Percentiles rank a stretch among this genome's conserved stretches.
phyloP scores from a whole-genome alignment of 2,797 vertebrate species.

The Emydoidea blandingii region DNA sequence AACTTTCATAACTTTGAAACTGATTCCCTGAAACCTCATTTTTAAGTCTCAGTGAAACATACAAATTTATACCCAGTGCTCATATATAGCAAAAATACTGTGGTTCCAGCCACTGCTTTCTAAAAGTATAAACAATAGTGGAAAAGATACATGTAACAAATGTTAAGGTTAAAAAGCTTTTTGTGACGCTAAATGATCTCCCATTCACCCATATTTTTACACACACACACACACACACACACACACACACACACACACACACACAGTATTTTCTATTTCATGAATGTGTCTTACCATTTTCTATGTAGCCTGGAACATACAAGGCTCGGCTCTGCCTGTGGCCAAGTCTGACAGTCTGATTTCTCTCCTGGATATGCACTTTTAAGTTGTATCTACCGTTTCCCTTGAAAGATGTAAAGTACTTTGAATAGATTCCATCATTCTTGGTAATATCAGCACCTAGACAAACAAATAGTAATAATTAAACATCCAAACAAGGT shows the following conservation, averaged over 20 bases:
- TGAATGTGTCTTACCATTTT: conserved; percentile 71
- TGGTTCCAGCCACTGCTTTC: background rate
- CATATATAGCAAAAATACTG: background rate
- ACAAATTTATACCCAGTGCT: background rate
- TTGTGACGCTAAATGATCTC: background rate
- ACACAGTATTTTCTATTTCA: background rate
- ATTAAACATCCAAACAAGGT: background rate
- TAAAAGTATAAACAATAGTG: background rate
- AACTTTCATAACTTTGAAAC: background rate
- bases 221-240: too few relatives aligned
- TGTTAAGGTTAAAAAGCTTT: background rate
- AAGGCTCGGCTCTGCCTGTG: conserved; percentile 42
- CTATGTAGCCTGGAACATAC: conserved; percentile 76
- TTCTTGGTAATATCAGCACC: conserved; percentile 78
- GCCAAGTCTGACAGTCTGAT: conserved; percentile 17
- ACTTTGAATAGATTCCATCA: conserved; percentile 82
- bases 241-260: too few relatives aligned
- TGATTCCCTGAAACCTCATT: background rate
- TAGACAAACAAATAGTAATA: conserved; percentile 54
- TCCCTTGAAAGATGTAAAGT: conserved; percentile 68
- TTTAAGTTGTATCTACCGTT: conserved; percentile 80
- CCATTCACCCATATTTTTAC: background rate
- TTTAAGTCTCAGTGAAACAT: background rate
- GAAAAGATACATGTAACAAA: background rate
- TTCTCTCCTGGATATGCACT: conserved; percentile 64